These are phyloP conservation scores for Drymonia ruficornis DNA, from an alignment of 2,888 invertebrate species.

Conservation along the genomic window DNA sequence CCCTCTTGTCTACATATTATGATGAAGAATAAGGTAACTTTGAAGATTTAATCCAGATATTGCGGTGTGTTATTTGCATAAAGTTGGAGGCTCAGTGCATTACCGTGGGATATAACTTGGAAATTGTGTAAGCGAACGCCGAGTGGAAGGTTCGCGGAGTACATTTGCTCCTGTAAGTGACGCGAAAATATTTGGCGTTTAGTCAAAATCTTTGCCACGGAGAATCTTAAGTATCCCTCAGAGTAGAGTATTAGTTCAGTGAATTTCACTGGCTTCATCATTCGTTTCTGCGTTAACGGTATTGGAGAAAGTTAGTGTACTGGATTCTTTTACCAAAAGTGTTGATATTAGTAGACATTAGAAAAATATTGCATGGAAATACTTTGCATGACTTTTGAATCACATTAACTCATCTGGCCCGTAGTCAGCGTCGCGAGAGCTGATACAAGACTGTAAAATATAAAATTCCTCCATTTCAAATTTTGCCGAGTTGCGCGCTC, in stretches of 20 bases:
- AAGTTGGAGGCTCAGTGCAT: conserved; percentile 7
- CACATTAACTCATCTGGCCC: too few species aligned
- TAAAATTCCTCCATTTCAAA: too few species aligned
- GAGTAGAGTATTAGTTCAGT: background rate
- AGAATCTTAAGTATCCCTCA: background rate
- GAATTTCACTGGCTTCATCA: background rate
- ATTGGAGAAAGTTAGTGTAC: too few species aligned
- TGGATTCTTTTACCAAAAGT: too few species aligned
- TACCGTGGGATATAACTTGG: conserved; percentile 13
- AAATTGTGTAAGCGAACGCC: conserved; percentile 13
- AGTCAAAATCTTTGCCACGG: conserved; percentile 15
- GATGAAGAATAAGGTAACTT: background rate
- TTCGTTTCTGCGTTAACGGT: too few species aligned
- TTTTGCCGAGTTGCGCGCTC: too few species aligned
- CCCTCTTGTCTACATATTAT: background rate
- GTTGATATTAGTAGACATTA: too few species aligned
- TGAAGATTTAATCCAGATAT: conserved; percentile 13
- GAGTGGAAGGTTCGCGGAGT: conserved; percentile 10
- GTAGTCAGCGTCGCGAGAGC: too few species aligned
- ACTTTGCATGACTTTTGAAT: too few species aligned
- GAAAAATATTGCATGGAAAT: too few species aligned
- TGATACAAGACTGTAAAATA: too few species aligned
- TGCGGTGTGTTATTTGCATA: conserved; percentile 18
- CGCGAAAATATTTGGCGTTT: conserved; percentile 17
- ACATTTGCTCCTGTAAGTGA: conserved; percentile 20